Conservation (phyloP, 2,113 vertebrate genomes). For the Mustelus asterias region DNA sequence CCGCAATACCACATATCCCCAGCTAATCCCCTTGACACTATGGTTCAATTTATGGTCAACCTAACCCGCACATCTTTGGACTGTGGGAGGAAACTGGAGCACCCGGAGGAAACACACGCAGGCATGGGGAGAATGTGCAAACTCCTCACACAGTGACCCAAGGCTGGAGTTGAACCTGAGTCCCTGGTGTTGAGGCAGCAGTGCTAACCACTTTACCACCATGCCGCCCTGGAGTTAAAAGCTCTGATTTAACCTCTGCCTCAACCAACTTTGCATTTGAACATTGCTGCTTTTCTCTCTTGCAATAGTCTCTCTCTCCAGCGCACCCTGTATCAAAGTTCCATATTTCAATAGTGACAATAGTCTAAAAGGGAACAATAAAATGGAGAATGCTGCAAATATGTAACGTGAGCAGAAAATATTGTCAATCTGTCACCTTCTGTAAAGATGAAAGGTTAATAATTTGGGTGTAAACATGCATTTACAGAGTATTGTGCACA, state of each 20-base stretch:
- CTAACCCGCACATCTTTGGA: too few relatives aligned
- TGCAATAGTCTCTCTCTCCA: neutral
- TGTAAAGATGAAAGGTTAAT: neutral
- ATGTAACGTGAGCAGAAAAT: neutral
- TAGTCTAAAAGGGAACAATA: neutral
- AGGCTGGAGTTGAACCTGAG: too few relatives aligned
- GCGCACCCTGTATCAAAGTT: neutral
- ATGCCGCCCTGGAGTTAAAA: neutral
- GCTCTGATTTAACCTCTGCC: neutral
- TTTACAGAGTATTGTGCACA: neutral
- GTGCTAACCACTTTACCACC: too few relatives aligned
- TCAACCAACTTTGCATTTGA: neutral
- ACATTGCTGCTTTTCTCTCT: too few relatives aligned
- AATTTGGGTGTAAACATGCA: neutral
- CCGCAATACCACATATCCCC: too few relatives aligned
- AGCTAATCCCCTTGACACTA: too few relatives aligned
- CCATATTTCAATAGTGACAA: neutral
- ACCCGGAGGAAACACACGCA: too few relatives aligned
- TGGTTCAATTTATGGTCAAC: too few relatives aligned
- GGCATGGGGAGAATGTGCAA: too few relatives aligned
- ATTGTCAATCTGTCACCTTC: neutral
- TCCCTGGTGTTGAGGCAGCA: too few relatives aligned
- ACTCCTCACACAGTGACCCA: too few relatives aligned
- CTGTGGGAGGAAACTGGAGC: too few relatives aligned
- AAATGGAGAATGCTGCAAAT: neutral